These are phyloP conservation scores for Morelia viridis DNA, from an alignment of 2,797 vertebrate species.

Conservation along the genomic window DNA sequence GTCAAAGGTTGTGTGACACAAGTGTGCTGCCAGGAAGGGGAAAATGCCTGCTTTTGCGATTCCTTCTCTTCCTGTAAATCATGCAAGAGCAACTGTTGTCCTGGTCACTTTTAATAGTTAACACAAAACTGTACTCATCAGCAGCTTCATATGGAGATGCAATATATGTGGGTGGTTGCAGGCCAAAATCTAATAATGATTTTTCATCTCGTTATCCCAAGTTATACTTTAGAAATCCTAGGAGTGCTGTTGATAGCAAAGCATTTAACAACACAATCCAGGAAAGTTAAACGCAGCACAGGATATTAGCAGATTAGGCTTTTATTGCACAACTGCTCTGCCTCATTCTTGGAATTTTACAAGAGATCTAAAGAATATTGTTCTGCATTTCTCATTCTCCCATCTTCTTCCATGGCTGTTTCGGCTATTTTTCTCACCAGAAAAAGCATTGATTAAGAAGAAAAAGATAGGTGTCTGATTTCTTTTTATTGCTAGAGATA, in stretches of 20 bases:
- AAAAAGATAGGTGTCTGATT: not conserved
- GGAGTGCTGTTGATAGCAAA: not conserved
- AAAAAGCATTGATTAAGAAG: not conserved
- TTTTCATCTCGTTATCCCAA: not conserved
- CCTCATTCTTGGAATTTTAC: not conserved
- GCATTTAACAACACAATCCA: not conserved
- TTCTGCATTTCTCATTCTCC: not conserved
- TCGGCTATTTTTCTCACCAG: not conserved
- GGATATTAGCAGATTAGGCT: not conserved
- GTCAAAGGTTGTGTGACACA: slow-evolving; percentile 62
- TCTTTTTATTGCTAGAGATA: not conserved
- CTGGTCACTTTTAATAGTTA: not conserved
- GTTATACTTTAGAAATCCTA: not conserved
- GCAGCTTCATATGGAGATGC: not conserved
- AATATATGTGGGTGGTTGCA: not conserved
- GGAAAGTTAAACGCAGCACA: not conserved
- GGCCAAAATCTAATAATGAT: not conserved
- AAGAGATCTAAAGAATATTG: not conserved
- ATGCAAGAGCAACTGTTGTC: slow-evolving; percentile 35
- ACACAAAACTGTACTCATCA: not conserved
- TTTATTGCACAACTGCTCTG: not conserved
- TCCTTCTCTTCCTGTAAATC: slow-evolving; percentile 18
- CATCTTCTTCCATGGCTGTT: not conserved
- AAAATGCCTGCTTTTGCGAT: not conserved
- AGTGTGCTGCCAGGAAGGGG: slow-evolving; percentile 54